Conservation (phyloP, 2,113 vertebrate species). For the Trichechus manatus region DNA sequence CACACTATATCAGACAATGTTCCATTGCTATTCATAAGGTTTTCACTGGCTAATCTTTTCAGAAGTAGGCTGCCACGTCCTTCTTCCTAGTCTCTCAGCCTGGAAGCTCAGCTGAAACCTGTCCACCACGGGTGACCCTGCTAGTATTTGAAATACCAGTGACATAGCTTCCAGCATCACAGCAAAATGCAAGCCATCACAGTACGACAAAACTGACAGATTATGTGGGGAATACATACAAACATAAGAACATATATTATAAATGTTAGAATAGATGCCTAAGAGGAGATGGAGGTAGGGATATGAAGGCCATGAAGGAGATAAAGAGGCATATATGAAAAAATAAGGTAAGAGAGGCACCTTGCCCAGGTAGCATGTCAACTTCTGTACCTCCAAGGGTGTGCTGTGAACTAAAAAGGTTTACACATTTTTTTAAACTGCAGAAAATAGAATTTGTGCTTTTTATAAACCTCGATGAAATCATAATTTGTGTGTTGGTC, state of each 20-base stretch:
- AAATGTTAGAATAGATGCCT: not conserved
- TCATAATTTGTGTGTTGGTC: not conserved
- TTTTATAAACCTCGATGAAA: not conserved
- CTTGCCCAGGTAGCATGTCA: accelerated
- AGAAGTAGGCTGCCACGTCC: too few species aligned
- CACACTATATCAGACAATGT: too few species aligned
- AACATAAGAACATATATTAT: not conserved
- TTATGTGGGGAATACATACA: not conserved
- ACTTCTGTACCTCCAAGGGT: not conserved
- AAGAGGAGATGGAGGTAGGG: not conserved
- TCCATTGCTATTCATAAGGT: too few species aligned
- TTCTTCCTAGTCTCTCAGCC: too few species aligned
- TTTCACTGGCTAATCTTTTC: too few species aligned
- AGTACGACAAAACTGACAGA: too few species aligned
- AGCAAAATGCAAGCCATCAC: too few species aligned
- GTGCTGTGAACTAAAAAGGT: not conserved
- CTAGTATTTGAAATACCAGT: too few species aligned
- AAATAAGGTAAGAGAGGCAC: not conserved
- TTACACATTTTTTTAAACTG: not conserved
- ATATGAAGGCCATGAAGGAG: not conserved
- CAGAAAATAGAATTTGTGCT: not conserved
- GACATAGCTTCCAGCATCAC: too few species aligned
- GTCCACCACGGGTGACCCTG: too few species aligned
- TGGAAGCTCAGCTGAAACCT: too few species aligned
- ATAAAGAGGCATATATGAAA: not conserved